Percentiles rank a stretch among this genome's conserved stretches.
These are phyloP conservation scores for Drosophila merina DNA, from an alignment of 2,888 invertebrate genomes.

Conservation along the genomic window DNA sequence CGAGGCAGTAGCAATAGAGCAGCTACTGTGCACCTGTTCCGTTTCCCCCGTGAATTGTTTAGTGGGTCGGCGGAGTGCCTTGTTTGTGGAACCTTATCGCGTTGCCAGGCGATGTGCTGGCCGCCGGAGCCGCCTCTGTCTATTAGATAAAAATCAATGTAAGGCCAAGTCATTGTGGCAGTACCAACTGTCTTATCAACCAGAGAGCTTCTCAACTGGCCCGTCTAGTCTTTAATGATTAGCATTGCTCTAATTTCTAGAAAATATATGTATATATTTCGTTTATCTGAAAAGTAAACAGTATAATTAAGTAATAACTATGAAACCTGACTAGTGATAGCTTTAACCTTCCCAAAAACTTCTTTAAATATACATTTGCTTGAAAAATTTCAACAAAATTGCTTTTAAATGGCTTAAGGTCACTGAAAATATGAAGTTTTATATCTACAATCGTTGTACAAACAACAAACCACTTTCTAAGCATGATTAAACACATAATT, in stretches of 20 bases:
- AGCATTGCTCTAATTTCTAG: conserved; percentile 63
- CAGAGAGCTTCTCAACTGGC: background rate
- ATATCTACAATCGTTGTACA: background rate
- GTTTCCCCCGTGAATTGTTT: conserved; percentile 57
- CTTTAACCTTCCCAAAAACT: background rate
- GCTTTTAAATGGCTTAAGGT: background rate
- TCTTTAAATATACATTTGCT: too few species aligned
- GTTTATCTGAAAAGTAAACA: conserved; percentile 55
- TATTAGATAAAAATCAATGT: conserved; percentile 64
- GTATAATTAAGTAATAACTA: conserved; percentile 29
- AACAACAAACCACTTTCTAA: background rate
- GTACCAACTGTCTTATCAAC: conserved; percentile 17
- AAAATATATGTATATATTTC: conserved; percentile 24
- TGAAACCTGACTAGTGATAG: conserved; percentile 3
- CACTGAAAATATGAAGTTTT: background rate
- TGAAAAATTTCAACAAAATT: too few species aligned
- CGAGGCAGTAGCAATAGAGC: background rate
- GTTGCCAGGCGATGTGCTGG: conserved; percentile 51
- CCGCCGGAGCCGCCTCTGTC: background rate
- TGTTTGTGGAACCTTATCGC: conserved; percentile 54
- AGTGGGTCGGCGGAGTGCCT: conserved; percentile 36
- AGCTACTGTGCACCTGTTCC: conserved; percentile 59
- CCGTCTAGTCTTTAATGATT: conserved; percentile 15
- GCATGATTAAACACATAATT: background rate
- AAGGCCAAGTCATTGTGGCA: conserved; percentile 23